These are phyloP conservation scores for Hemichromis elongatus DNA, from an alignment of 2,113 vertebrate species.

Conservation along the genomic window DNA sequence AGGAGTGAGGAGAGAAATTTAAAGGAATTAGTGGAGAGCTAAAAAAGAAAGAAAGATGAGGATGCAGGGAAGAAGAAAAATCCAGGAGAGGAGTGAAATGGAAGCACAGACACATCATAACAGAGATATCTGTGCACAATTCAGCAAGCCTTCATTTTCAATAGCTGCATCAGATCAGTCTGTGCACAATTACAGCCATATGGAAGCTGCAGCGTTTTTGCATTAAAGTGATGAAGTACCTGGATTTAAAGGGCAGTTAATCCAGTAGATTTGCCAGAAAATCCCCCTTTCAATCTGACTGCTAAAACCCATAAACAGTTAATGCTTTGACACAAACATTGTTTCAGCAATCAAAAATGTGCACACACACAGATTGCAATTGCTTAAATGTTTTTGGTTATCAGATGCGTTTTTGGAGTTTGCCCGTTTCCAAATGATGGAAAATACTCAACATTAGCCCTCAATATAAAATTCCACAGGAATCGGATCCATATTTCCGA, in stretches of 20 bases:
- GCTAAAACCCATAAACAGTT: not conserved
- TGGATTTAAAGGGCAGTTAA: not conserved
- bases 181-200: not conserved
- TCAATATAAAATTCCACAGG: not conserved
- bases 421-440: not conserved
- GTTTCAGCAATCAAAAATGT: not conserved
- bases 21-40: conserved; percentile 13
- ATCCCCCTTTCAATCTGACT: not conserved
- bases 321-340: not conserved
- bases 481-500: not conserved
- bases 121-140: not conserved
- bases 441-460: not conserved
- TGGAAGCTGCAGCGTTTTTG: not conserved
- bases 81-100: not conserved
- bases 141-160: not conserved
- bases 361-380: not conserved
- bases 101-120: not conserved
- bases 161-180: not conserved
- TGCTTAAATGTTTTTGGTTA: not conserved
- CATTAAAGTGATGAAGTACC: not conserved
- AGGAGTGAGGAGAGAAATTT: not conserved
- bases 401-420: not conserved
- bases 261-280: not conserved
- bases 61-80: not conserved
- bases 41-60: not conserved